phyloP scores from a whole-genome alignment of 1,140 invertebrate genomes.

The Drosophila grimshawi region DNA sequence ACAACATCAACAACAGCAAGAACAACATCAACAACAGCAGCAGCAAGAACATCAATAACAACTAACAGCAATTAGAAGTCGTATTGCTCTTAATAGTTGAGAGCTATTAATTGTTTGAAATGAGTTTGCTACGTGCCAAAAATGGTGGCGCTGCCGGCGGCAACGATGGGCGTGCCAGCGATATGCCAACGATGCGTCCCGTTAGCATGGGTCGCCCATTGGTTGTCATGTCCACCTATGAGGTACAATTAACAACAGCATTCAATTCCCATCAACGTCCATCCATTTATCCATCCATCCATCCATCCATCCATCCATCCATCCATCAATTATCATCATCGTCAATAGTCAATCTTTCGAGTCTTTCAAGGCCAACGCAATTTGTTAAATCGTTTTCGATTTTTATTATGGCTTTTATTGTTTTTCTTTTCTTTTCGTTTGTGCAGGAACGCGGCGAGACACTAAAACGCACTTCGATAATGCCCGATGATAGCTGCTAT shows the following conservation, averaged over 20 bases:
- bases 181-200: constrained; percentile 73
- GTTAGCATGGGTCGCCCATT: constrained; percentile 63
- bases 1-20: background rate
- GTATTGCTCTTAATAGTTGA: background rate
- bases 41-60: constrained; percentile 1
- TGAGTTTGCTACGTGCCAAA: constrained; percentile 71
- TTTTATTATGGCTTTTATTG: background rate
- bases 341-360: no score
- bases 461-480: constrained; percentile 77
- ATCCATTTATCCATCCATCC: background rate
- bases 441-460: constrained; percentile 69
- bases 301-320: no score
- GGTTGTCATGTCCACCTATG: constrained; percentile 70
- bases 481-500: constrained; percentile 77
- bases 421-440: constrained; percentile 1
- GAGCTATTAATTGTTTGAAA: constrained; percentile 1
- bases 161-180: constrained; percentile 20
- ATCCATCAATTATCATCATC: background rate
- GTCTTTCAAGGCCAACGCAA: background rate
- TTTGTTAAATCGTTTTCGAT: background rate
- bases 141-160: constrained; percentile 18
- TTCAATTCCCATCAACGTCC: background rate
- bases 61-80: background rate
- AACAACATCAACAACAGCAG: background rate
- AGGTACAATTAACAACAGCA: constrained; percentile 39